Evolutionary conservation across 1,140 invertebrate species (phyloP).

Genomic region (Cydia pomonella): DNA sequence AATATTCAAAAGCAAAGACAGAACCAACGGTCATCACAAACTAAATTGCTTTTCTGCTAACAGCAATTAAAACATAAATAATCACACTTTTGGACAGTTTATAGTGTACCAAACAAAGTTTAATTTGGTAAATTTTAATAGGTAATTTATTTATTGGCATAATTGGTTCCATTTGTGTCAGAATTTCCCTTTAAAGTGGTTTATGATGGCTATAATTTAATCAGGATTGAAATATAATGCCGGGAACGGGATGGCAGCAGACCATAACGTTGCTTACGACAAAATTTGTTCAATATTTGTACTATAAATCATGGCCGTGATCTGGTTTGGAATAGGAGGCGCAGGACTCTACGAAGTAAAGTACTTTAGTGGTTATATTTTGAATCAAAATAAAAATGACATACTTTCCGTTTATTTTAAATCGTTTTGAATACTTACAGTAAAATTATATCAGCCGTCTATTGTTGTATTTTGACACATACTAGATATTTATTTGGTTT

Average conservation of each 20-base stretch:
- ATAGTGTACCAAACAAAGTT: slow-evolving; percentile 1
- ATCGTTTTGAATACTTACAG: too few species aligned
- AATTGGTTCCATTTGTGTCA: slow-evolving; percentile 54
- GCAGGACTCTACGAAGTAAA: not conserved
- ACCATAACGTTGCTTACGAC: slow-evolving; percentile 61
- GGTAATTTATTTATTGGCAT: slow-evolving; percentile 48
- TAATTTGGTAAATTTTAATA: slow-evolving; percentile 38
- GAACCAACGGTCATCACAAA: not conserved
- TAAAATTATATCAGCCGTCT: too few species aligned
- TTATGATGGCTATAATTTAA: slow-evolving; percentile 61
- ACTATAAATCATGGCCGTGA: slow-evolving; percentile 56
- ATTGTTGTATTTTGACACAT: too few species aligned
- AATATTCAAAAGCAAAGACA: not conserved
- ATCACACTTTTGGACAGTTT: slow-evolving; percentile 4
- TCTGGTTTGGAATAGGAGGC: slow-evolving; percentile 45
- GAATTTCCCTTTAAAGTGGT: slow-evolving; percentile 54
- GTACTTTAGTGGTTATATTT: slow-evolving; percentile 3
- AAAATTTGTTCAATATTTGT: slow-evolving; percentile 66
- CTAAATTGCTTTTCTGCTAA: slow-evolving; percentile 15
- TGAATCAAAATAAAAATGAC: not conserved
- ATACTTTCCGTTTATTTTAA: not conserved
- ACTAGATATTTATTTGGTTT: too few species aligned
- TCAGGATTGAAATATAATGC: slow-evolving; percentile 64
- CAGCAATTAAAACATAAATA: slow-evolving; percentile 12
- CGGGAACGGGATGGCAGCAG: slow-evolving; percentile 48